Conservation (phyloP, 2,797 vertebrate genomes). For the Tauraco hartlaubi region DNA sequence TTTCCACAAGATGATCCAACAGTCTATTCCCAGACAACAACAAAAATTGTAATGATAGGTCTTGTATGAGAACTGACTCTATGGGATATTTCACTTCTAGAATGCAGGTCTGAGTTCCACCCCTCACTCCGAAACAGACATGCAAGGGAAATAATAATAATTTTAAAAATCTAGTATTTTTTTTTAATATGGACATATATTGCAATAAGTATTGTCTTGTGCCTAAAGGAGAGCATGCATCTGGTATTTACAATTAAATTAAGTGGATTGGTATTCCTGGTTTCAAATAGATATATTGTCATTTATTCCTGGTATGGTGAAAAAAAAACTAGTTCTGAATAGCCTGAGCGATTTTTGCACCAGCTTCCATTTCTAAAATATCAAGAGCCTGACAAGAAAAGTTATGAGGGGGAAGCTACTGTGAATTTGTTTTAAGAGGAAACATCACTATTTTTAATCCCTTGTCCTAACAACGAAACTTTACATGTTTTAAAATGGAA, state of each 20-base stretch:
- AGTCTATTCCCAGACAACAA: neutral
- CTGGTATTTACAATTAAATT: neutral
- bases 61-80: neutral
- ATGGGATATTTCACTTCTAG: neutral
- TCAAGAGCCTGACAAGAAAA: neutral
- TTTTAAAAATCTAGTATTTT: neutral
- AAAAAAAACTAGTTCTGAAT: neutral
- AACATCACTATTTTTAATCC: neutral
- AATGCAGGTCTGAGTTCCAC: neutral
- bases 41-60: neutral
- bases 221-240: neutral
- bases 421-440: neutral
- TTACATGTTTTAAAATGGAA: conserved; percentile 9
- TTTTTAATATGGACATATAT: neutral
- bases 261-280: neutral
- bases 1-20: neutral
- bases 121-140: neutral
- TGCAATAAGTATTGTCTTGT: neutral
- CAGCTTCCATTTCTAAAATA: neutral
- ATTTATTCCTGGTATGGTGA: neutral
- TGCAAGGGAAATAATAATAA: neutral
- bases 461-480: neutral
- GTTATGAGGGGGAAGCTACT: neutral
- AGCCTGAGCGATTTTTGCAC: neutral
- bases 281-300: neutral